A percentile compares a stretch with the other conserved stretches of the same genome.
phyloP scores from a whole-genome alignment of 2,113 vertebrate genomes.

The Nothoprocta pentlandii region DNA sequence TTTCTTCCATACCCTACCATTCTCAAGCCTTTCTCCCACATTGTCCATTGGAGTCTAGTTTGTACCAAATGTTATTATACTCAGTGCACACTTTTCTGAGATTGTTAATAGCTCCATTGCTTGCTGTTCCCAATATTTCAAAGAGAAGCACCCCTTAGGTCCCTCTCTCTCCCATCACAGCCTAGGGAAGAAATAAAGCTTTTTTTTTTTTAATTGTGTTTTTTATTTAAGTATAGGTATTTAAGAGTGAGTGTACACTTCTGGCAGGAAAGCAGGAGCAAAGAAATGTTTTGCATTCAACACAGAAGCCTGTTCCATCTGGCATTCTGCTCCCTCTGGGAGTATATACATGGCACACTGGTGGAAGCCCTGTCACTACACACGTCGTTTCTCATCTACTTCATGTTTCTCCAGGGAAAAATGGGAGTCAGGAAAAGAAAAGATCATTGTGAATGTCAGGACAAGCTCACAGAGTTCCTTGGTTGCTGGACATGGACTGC shows the following conservation, averaged over 20 bases:
- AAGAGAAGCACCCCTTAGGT: accelerated
- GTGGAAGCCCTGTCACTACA: not conserved
- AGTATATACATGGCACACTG: accelerated
- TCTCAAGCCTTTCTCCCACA: not conserved
- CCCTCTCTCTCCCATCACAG: not conserved
- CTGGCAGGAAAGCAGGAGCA: not conserved
- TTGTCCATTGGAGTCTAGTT: not conserved
- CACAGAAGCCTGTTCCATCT: not conserved
- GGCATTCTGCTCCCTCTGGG: accelerated
- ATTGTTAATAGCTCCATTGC: not conserved
- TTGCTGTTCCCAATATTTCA: not conserved
- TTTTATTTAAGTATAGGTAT: too few species aligned
- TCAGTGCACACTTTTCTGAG: slow-evolving; percentile 1
- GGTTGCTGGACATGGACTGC: not conserved
- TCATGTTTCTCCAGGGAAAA: not conserved
- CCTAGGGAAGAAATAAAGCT: not conserved
- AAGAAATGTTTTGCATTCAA: not conserved
- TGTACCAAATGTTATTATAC: not conserved
- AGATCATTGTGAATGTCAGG: not conserved
- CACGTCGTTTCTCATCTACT: not conserved
- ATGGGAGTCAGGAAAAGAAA: accelerated
- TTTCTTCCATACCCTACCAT: not conserved
- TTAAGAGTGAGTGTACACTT: not conserved
- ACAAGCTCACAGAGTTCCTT: not conserved
- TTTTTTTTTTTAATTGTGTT: not conserved